Evolutionary conservation across 2,797 vertebrate species (phyloP).

Genomic region (Pagetopsis macropterus): DNA sequence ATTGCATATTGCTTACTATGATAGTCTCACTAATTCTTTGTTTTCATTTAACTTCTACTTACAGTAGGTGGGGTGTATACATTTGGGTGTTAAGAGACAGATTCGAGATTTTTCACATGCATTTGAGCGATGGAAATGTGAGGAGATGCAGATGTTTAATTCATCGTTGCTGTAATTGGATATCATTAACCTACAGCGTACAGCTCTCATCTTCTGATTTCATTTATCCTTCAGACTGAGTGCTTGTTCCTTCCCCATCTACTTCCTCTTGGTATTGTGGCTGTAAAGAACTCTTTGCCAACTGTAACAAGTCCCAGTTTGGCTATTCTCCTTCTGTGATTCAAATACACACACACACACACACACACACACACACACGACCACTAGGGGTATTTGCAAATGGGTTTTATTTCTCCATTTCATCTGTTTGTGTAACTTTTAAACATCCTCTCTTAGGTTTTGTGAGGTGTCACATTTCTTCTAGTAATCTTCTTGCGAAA

Average conservation of each 20-base stretch:
- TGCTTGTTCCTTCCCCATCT: not conserved
- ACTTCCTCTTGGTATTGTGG: not conserved
- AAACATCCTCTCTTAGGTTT: not conserved
- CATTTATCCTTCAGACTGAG: slow-evolving; percentile 1
- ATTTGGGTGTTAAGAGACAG: slow-evolving; percentile 31
- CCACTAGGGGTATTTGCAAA: not conserved
- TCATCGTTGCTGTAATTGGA: slow-evolving; percentile 37
- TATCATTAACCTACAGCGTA: slow-evolving; percentile 3
- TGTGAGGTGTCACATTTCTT: not conserved
- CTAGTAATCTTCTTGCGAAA: not conserved
- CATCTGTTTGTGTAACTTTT: not conserved
- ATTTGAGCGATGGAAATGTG: slow-evolving; percentile 2
- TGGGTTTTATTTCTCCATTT: not conserved
- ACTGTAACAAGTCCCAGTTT: slow-evolving; percentile 25
- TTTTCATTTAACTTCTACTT: slow-evolving; percentile 62
- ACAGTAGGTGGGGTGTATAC: slow-evolving; percentile 37
- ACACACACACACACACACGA: not conserved
- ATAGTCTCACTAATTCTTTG: slow-evolving; percentile 72
- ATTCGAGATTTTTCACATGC: slow-evolving; percentile 4
- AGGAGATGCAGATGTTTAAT: slow-evolving; percentile 22
- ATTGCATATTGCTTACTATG: slow-evolving; percentile 74
- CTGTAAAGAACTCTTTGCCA: slow-evolving; percentile 24
- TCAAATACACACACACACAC: not conserved
- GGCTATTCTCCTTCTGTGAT: not conserved
- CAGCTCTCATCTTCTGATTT: slow-evolving; percentile 7